Evolutionary conservation across 2,888 invertebrate species (phyloP).

Genomic region (Syritta pipiens): DNA sequence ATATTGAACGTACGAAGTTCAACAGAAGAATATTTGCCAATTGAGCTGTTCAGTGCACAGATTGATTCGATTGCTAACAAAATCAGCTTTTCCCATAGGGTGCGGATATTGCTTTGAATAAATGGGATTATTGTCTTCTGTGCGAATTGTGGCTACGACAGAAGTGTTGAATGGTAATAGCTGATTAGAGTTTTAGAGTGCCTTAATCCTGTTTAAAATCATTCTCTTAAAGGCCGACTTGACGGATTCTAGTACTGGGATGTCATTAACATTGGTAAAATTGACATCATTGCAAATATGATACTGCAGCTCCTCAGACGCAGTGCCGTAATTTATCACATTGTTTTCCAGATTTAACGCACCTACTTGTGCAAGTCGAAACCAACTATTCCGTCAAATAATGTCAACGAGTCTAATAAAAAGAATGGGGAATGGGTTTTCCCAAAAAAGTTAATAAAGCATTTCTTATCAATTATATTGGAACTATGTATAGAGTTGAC

Average conservation of each 20-base stretch:
- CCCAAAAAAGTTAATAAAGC: no score
- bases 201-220: not conserved
- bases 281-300: not conserved
- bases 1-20: no score
- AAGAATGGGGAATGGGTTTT: not conserved
- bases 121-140: not conserved
- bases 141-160: slow-evolving; percentile 1
- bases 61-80: slow-evolving; percentile 12
- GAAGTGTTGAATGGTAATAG: not conserved
- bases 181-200: not conserved
- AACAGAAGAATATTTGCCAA: no score
- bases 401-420: not conserved
- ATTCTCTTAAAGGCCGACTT: no score
- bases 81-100: not conserved
- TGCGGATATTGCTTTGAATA: slow-evolving; percentile 11
- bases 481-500: no score
- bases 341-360: not conserved
- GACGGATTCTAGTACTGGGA: no score
- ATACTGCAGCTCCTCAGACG: not conserved
- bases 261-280: not conserved
- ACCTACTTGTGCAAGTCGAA: not conserved
- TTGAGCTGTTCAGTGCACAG: no score
- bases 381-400: not conserved
- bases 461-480: no score
- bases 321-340: not conserved